phyloP scores from a whole-genome alignment of 2,888 invertebrate species.

The Cinara cedri region DNA sequence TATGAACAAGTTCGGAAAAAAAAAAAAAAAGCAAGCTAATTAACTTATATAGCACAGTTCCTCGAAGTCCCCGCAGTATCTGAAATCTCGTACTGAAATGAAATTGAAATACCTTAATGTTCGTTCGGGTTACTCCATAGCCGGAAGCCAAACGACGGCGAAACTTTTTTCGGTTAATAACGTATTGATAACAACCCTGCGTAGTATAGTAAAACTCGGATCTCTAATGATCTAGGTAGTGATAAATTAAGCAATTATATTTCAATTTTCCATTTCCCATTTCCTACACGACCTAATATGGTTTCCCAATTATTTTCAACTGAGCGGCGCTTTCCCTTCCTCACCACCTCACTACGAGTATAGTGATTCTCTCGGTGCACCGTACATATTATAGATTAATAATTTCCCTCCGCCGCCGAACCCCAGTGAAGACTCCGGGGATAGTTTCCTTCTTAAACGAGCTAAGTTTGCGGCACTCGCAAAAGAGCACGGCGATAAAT shows the following conservation, averaged over 20 bases:
- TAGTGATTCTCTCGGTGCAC: no score
- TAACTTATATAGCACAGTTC: no score
- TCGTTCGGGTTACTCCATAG: no score
- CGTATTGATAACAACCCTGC: conserved; percentile 15
- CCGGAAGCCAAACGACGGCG: conserved; percentile 7
- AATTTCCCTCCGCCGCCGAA: not conserved
- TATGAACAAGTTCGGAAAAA: no score
- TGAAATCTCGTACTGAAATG: no score
- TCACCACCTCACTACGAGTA: conserved; percentile 31
- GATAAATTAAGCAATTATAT: conserved; percentile 50
- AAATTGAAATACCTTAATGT: no score
- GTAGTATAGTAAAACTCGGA: conserved; percentile 11
- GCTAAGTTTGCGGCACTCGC: conserved; percentile 19
- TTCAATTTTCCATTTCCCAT: conserved; percentile 34
- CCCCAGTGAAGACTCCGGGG: not conserved
- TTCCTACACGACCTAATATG: not conserved
- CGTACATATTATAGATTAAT: conserved; percentile 22
- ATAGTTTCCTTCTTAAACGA: conserved; percentile 44
- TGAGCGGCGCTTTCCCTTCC: conserved; percentile 23
- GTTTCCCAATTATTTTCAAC: conserved; percentile 28
- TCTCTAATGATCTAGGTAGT: conserved; percentile 28
- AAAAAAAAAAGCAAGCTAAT: no score
- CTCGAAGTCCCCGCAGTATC: no score
- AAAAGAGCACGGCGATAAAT: conserved; percentile 25
- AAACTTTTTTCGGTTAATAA: conserved; percentile 33